Base-by-base conservation (phyloP, 2,888 invertebrate species). In the Trachelus troglodyta region DNA sequence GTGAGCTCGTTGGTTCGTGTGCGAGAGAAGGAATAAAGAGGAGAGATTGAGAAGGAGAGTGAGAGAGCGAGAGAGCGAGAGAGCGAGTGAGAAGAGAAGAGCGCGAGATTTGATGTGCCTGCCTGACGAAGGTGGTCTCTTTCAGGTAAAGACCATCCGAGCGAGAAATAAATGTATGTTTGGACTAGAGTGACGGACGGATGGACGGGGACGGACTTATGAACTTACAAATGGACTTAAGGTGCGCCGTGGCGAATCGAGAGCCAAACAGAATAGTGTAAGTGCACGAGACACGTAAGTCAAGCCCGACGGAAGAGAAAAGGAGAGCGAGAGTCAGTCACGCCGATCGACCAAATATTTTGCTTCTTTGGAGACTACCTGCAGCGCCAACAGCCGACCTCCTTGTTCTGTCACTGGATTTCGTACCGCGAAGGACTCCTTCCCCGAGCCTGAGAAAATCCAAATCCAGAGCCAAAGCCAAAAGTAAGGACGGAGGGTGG, bases 221-320 rank as follows among this genome's bases (percentile, higher is more conserved):
- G 69, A 76, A 73, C 75, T 79, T 74, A 79, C 75, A 76, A 79
- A 74, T 76, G 75, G 75, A 71, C 69, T 83, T 82, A 85, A 79
- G 79, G 79, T 69, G 76, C 69, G 75, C 87, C 89, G 87, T 89
- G 86, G 87, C 89, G 87, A 89, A 89, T 89, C 86, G 88, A 83
- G 84, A 83, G 85, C 81, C 83, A 85, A 86, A 86, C 85, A 85
- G 85, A 88, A 85, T 15, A 69, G 73, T 77, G 74, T 75, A 77
- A 79, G 76, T 73, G 75, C 34, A 76, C 71, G 78, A 75, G 75
- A 75, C 73, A 74, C 74, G 69, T 77, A 74, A 77, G 71, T 76
- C 69, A 78, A 40, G 78, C 4, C 40, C 40, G 40, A 40, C 15
- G 40, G 15, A 40, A 40, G 40, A 15, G 15, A 40, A 15, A 40